phyloP scores from a whole-genome alignment of 2,113 vertebrate species.

The Perognathus longimembris region DNA sequence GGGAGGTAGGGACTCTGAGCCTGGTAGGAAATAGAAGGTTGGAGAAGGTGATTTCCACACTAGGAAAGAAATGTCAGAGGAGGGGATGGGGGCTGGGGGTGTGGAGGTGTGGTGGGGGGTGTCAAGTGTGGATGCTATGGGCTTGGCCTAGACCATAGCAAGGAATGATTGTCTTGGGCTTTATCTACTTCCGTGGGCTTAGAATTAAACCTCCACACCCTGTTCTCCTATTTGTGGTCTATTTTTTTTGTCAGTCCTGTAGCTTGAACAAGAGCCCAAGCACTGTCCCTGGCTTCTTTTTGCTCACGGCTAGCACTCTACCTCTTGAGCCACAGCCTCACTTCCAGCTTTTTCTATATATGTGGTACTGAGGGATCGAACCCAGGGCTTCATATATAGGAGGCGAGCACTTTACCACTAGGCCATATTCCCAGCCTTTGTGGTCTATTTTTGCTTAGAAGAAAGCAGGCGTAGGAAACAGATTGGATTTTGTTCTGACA shows the following conservation, averaged over 20 bases:
- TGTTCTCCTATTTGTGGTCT: neutral
- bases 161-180: neutral
- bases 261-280: no score
- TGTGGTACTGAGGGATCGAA: no score
- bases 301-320: no score
- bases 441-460: conserved; percentile 28
- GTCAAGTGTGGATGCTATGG: neutral
- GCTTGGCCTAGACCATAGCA: neutral
- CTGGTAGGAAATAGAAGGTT: conserved; percentile 82
- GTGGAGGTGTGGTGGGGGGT: no score
- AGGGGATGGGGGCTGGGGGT: neutral
- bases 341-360: no score
- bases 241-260: no score
- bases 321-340: no score
- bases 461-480: conserved; percentile 39
- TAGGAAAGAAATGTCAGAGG: neutral
- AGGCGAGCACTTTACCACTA: no score
- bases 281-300: no score
- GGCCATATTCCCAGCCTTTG: no score
- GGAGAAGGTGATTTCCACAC: neutral
- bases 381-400: no score
- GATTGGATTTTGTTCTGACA: neutral
- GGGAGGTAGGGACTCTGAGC: conserved; percentile 93
- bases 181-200: neutral
- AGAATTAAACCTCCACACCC: neutral